Evolutionary conservation across 1,140 invertebrate genomes (phyloP).

Genomic region (Zaprionus tsacasi): DNA sequence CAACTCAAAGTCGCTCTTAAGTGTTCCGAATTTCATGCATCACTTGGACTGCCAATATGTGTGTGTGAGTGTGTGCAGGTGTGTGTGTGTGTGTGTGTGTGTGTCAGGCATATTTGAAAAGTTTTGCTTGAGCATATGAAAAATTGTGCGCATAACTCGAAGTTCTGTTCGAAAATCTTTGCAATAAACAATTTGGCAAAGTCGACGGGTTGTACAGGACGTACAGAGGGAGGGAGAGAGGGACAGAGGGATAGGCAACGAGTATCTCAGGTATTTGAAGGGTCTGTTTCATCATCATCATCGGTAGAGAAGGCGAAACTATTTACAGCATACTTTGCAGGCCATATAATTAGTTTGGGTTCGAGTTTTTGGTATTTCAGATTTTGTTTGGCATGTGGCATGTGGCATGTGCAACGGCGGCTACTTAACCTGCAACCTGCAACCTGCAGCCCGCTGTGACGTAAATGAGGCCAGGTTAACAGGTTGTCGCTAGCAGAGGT

Average conservation of each 20-base stretch:
- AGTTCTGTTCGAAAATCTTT: conserved; percentile 40
- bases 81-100: conserved; percentile 23
- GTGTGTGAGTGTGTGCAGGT: background rate
- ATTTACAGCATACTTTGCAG: conserved; percentile 17
- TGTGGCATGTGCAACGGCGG: background rate
- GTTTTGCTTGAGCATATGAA: conserved; percentile 44
- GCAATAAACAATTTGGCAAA: conserved; percentile 47
- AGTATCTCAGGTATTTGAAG: conserved; percentile 35
- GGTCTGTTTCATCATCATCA: background rate
- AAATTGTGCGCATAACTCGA: conserved; percentile 54
- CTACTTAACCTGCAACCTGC: conserved; percentile 7
- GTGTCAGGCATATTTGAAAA: conserved; percentile 53
- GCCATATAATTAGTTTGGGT: conserved; percentile 45
- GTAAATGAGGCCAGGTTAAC: conserved; percentile 22
- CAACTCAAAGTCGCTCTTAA: conserved; percentile 39
- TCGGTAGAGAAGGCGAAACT: conserved; percentile 17
- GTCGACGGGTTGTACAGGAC: background rate
- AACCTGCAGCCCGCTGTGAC: too few species aligned
- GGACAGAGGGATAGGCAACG: background rate
- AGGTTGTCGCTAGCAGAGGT: conserved; percentile 24
- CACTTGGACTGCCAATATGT: conserved; percentile 15
- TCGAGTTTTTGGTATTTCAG: conserved; percentile 2
- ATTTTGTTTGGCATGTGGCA: background rate
- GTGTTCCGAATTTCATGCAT: conserved; percentile 47
- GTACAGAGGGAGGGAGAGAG: background rate